A percentile compares a stretch with the other conserved stretches of the same genome.
Evolutionary conservation across 2,797 vertebrate species (phyloP).

Genomic region (Pempheris klunzingeri): DNA sequence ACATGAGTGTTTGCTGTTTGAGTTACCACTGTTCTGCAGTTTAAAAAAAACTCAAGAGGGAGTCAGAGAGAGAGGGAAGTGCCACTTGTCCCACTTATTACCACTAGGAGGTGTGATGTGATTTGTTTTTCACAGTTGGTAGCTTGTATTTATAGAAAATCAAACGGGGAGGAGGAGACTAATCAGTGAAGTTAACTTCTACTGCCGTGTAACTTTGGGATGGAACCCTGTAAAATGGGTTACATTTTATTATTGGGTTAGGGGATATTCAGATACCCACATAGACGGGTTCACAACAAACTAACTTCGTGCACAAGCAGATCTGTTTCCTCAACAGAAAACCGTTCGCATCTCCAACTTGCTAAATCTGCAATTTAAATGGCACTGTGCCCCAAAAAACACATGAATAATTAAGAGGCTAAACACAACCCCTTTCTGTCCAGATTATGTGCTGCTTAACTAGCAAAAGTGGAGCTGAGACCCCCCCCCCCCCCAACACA

Average conservation of each 20-base stretch:
- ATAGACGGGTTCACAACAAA: too few relatives aligned
- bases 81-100: constrained; percentile 37
- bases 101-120: constrained; percentile 35
- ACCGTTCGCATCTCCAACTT: too few relatives aligned
- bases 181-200: constrained; percentile 12
- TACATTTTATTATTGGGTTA: background rate
- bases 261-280: too few relatives aligned
- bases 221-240: background rate
- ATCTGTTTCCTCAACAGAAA: too few relatives aligned
- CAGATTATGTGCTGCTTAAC: too few relatives aligned
- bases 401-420: too few relatives aligned
- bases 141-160: constrained; percentile 30
- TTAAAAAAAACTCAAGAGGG: constrained; percentile 35
- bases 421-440: too few relatives aligned
- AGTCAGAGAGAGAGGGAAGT: constrained; percentile 19
- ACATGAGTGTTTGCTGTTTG: constrained; percentile 10
- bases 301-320: too few relatives aligned
- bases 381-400: too few relatives aligned
- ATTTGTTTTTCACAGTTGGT: constrained; percentile 7
- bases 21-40: constrained; percentile 29
- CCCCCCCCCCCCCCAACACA: too few relatives aligned
- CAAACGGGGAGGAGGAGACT: background rate
- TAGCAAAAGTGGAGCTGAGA: too few relatives aligned
- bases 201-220: background rate
- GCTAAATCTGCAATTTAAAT: too few relatives aligned